phyloP scores from a whole-genome alignment of 1,140 invertebrate species.

The Hypsibius dujardini region DNA sequence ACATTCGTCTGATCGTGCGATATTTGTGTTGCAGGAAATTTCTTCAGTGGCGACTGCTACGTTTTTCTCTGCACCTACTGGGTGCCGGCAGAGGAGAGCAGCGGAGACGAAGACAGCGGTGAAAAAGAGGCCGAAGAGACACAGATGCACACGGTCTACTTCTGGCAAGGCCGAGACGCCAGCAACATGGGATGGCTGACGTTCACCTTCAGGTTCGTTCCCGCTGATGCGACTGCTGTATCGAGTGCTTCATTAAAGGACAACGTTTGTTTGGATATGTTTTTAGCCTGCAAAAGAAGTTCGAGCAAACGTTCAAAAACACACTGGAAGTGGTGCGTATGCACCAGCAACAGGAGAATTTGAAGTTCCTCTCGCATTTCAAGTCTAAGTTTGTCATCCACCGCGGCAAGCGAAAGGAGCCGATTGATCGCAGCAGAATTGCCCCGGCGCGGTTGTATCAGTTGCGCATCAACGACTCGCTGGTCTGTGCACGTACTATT shows the following conservation, averaged over 20 bases:
- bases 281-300: conserved; percentile 77
- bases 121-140: conserved; percentile 56
- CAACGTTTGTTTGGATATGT: conserved; percentile 22
- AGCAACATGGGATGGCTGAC: conserved; percentile 98
- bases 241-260: not conserved
- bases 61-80: conserved; percentile 93
- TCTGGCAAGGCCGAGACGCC: conserved; percentile 94
- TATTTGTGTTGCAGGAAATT: no score
- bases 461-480: conserved; percentile 79
- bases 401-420: conserved; percentile 53
- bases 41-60: conserved; percentile 89
- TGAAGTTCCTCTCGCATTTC: conserved; percentile 96
- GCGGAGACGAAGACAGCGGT: conserved; percentile 37
- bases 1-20: no score
- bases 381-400: conserved; percentile 84
- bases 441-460: conserved; percentile 61
- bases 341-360: conserved; percentile 94
- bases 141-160: conserved; percentile 91
- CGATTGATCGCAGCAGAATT: conserved; percentile 32
- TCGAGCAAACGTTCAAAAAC: conserved; percentile 81
- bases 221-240: not conserved
- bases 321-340: conserved; percentile 88
- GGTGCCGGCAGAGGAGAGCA: conserved; percentile 46
- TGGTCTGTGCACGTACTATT: no score
- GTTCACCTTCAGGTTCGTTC: conserved; percentile 69